Conservation (phyloP, 2,797 vertebrate genomes). For the Tiaroga cobitis region DNA sequence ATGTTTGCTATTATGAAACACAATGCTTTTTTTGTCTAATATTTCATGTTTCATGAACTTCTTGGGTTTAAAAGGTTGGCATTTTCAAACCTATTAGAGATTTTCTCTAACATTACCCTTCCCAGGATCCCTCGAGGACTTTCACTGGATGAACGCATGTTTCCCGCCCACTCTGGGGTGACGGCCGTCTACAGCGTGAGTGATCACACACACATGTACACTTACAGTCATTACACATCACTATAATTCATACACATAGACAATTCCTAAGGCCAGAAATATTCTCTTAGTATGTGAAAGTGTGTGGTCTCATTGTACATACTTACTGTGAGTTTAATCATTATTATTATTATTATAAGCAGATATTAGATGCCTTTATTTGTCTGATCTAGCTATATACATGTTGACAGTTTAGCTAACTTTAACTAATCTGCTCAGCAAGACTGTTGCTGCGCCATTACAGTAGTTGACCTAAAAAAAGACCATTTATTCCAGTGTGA, state of each 20-base stretch:
- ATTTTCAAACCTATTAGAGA: slow-evolving; percentile 36
- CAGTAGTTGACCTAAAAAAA: too few species aligned
- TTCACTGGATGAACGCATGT: slow-evolving; percentile 81
- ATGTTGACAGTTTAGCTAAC: background rate
- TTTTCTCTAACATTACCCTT: slow-evolving; percentile 60
- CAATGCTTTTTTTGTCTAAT: slow-evolving; percentile 1
- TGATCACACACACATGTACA: slow-evolving; percentile 47
- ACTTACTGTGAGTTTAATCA: background rate
- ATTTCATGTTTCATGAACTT: background rate
- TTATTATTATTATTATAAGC: background rate
- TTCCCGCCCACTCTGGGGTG: slow-evolving; percentile 78
- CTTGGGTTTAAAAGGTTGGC: background rate
- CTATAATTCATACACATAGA: slow-evolving; percentile 2
- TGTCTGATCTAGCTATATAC: background rate
- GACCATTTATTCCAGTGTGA: too few species aligned
- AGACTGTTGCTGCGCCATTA: background rate
- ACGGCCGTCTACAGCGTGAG: slow-evolving; percentile 83
- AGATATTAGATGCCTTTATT: background rate
- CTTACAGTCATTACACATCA: slow-evolving; percentile 8
- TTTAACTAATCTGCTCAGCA: background rate
- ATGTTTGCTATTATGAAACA: background rate
- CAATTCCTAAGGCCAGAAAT: background rate
- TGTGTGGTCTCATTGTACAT: background rate
- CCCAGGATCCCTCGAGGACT: slow-evolving; percentile 77
- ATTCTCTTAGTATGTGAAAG: background rate